phyloP scores from a whole-genome alignment of 2,797 vertebrate species.

The Threskiornis aethiopicus region DNA sequence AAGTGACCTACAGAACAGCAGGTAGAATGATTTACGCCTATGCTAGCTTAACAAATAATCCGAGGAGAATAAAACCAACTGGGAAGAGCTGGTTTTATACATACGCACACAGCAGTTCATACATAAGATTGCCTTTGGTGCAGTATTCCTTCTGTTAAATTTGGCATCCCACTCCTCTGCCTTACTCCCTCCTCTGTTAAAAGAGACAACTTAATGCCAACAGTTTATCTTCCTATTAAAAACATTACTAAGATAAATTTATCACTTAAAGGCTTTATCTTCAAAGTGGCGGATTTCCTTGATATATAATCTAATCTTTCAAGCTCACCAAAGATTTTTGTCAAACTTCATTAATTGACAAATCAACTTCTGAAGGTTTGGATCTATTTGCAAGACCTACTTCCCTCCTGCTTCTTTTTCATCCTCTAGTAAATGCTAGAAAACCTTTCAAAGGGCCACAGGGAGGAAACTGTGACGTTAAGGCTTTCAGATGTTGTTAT shows the following conservation, averaged over 20 bases:
- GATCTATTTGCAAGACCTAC: neutral
- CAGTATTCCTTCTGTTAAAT: neutral
- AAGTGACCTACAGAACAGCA: neutral
- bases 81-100: neutral
- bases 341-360: neutral
- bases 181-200: neutral
- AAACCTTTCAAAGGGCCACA: neutral
- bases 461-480: neutral
- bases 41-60: neutral
- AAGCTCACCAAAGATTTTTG: neutral
- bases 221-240: neutral
- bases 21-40: neutral
- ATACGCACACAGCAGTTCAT: neutral
- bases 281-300: neutral
- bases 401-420: neutral
- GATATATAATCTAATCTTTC: neutral
- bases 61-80: neutral
- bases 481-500: neutral
- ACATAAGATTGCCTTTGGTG: neutral
- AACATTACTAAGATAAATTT: neutral
- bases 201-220: neutral
- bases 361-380: neutral
- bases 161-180: neutral
- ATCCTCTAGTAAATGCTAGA: neutral
- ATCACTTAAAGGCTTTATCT: conserved; percentile 2